These are phyloP conservation scores for Hydrozoanthus gracilis DNA, from an alignment of 92 coral and sea anemone genomes.

Conservation along the genomic window DNA sequence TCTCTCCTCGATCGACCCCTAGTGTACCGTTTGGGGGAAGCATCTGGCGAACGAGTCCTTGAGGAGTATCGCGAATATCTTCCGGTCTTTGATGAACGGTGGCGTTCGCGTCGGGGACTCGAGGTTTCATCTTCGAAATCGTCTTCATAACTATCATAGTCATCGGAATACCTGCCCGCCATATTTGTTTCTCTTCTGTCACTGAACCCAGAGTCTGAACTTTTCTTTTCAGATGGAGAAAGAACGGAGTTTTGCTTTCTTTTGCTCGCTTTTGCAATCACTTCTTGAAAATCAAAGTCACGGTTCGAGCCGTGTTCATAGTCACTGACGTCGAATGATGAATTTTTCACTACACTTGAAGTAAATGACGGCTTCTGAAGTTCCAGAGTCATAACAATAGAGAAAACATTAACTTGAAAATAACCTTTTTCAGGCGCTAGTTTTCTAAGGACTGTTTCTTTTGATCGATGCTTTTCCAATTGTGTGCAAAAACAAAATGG, in stretches of 20 bases:
- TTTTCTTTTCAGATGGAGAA: conserved; percentile 59
- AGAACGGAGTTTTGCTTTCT: conserved; percentile 63
- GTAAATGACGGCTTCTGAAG: conserved; percentile 73
- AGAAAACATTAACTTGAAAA: not conserved
- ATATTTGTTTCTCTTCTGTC: conserved; percentile 52
- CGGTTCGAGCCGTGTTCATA: conserved; percentile 52
- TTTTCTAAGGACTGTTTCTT: not conserved
- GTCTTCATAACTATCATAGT: conserved; percentile 93
- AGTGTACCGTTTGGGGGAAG: conserved; percentile 65
- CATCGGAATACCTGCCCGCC: conserved; percentile 82
- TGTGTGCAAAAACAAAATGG: conserved; percentile 32
- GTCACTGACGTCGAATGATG: conserved; percentile 59
- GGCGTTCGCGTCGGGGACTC: conserved; percentile 63
- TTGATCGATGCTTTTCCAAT: not conserved
- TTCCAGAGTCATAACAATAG: conserved; percentile 92
- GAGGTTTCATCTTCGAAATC: conserved; percentile 81
- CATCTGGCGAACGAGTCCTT: conserved; percentile 56
- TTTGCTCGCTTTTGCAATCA: conserved; percentile 62
- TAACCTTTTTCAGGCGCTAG: conserved; percentile 2
- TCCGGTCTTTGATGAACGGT: conserved; percentile 27
- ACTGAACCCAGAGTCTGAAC: conserved; percentile 53
- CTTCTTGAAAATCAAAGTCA: conserved; percentile 55
- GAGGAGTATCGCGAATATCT: conserved; percentile 56
- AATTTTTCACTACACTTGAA: conserved; percentile 22
- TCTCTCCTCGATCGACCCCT: conserved; percentile 64